These are phyloP conservation scores for Desmodus rotundus DNA, from an alignment of 2,113 vertebrate species.

Conservation along the genomic window DNA sequence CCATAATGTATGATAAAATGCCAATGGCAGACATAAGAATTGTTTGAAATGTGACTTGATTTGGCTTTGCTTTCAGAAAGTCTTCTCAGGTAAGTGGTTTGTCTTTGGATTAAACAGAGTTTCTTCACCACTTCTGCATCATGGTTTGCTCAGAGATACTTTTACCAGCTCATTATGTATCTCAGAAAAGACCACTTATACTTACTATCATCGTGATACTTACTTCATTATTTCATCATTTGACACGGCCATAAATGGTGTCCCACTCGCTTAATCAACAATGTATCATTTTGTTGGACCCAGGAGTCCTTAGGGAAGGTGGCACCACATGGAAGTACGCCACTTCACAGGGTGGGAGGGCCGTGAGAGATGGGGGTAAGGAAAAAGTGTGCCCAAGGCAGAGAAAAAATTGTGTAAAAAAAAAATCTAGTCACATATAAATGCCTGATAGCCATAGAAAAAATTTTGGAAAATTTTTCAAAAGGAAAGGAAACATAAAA, in stretches of 20 bases:
- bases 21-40: not conserved
- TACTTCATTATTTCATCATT: not conserved
- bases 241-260: not conserved
- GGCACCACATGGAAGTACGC: not conserved
- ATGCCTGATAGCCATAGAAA: not conserved
- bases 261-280: not conserved
- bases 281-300: not conserved
- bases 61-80: not conserved
- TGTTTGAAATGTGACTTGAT: not conserved
- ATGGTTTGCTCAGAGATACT: not conserved
- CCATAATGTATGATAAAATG: not conserved
- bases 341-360: not conserved
- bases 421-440: not conserved
- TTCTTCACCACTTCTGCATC: not conserved
- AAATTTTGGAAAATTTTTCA: not conserved
- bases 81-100: not conserved
- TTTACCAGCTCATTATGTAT: not conserved
- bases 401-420: not conserved
- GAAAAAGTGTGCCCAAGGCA: not conserved
- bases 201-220: not conserved
- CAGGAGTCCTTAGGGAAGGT: not conserved
- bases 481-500: not conserved
- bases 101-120: not conserved
- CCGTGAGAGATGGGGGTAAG: fast-evolving
- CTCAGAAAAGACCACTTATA: not conserved